Percentiles rank a stretch among this genome's conserved stretches.
phyloP scores from a whole-genome alignment of 2,888 invertebrate species.

The Seira musarum region DNA sequence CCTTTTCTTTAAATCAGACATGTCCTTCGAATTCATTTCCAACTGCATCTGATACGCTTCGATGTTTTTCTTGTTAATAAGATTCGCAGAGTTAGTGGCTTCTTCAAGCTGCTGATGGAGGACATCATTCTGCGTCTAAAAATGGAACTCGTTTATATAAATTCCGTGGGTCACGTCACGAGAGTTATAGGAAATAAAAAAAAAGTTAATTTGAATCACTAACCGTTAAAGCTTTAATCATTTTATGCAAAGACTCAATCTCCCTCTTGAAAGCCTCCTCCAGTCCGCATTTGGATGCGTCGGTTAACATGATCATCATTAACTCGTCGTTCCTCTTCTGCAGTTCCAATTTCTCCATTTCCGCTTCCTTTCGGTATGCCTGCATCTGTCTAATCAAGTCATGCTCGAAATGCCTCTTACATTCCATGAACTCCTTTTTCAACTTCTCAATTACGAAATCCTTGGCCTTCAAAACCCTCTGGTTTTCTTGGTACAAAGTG shows the following conservation, averaged over 20 bases:
- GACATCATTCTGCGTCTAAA: slow-evolving; percentile 29
- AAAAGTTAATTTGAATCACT: slow-evolving; percentile 3
- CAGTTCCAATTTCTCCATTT: slow-evolving; percentile 42
- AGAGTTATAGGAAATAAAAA: too few species aligned
- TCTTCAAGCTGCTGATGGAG: slow-evolving; percentile 46
- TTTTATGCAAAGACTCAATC: slow-evolving; percentile 36
- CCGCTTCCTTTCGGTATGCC: slow-evolving; percentile 31
- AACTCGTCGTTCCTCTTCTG: slow-evolving; percentile 49
- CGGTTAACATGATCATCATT: slow-evolving; percentile 38
- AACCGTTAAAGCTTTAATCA: slow-evolving; percentile 38
- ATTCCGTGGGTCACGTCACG: too few species aligned
- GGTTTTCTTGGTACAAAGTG: slow-evolving; percentile 32
- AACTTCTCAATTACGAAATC: slow-evolving; percentile 42
- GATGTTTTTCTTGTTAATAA: not conserved
- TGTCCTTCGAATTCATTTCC: slow-evolving; percentile 26
- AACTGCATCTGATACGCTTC: slow-evolving; percentile 21
- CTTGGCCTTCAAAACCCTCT: slow-evolving; percentile 26
- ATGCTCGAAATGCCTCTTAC: slow-evolving; percentile 45
- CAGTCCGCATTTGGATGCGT: slow-evolving; percentile 17
- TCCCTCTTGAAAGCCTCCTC: slow-evolving; percentile 39
- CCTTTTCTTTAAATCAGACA: slow-evolving; percentile 30
- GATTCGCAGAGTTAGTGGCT: not conserved
- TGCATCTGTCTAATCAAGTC: slow-evolving; percentile 40
- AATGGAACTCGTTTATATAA: not conserved
- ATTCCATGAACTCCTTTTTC: slow-evolving; percentile 39